Conservation (phyloP, 37 sponge, comb jelly and placozoan species). For the Mnemiopsis leidyi region DNA sequence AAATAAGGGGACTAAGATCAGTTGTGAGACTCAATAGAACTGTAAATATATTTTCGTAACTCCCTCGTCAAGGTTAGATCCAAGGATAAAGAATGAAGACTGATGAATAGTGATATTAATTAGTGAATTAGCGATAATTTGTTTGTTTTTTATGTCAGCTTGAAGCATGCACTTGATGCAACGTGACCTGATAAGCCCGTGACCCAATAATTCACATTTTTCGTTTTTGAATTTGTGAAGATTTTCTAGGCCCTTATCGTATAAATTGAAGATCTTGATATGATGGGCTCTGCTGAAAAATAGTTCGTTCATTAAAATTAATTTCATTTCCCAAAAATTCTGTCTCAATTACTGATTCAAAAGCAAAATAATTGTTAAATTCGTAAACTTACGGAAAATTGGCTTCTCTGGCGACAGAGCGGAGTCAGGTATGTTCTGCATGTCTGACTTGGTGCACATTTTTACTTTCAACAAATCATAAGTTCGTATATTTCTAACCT, state of each 20-base stretch:
- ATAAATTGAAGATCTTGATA: too few relatives aligned
- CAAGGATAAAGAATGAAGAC: too few relatives aligned
- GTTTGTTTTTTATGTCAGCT: not conserved
- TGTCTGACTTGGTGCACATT: not conserved
- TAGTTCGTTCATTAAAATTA: not conserved
- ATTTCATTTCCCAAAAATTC: not conserved
- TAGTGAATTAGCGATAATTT: not conserved
- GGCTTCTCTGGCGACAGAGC: not conserved
- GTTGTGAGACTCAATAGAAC: not conserved
- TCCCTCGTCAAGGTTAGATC: too few relatives aligned
- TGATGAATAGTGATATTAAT: too few relatives aligned
- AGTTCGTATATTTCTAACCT: not conserved
- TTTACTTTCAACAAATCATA: not conserved
- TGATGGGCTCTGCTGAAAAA: too few relatives aligned
- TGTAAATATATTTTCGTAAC: not conserved
- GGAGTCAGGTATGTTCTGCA: not conserved
- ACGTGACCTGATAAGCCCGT: slow-evolving; percentile 25
- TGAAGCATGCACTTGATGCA: not conserved
- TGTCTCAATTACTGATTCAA: not conserved
- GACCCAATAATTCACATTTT: slow-evolving; percentile 14
- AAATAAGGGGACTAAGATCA: not conserved
- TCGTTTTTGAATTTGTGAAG: not conserved
- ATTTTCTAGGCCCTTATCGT: not conserved
- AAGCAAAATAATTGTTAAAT: not conserved
- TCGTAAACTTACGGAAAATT: not conserved